A percentile compares a stretch with the other conserved stretches of the same genome.
These are phyloP conservation scores for Pangasius larnaudii DNA, from an alignment of 2,797 vertebrate genomes.

Conservation along the genomic window DNA sequence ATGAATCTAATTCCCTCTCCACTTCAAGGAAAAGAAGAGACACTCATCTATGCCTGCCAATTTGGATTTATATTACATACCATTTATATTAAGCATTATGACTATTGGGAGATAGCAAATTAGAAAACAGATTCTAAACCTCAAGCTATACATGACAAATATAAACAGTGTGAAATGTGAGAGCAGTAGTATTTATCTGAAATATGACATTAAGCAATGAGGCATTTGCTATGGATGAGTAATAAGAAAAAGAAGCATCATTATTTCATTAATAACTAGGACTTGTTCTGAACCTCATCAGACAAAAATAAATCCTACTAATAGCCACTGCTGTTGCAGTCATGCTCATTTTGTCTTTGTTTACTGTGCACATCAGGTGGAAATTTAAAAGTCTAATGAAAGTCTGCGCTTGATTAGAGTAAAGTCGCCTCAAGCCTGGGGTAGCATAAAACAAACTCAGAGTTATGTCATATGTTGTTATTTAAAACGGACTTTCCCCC, in stretches of 20 bases:
- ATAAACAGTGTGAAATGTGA: background rate
- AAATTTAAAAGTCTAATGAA: slow-evolving; percentile 37
- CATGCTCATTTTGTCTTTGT: slow-evolving; percentile 22
- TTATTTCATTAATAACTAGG: slow-evolving; percentile 33
- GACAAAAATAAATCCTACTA: slow-evolving; percentile 31
- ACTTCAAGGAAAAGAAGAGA: background rate
- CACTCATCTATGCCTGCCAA: background rate
- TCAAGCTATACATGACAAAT: background rate
- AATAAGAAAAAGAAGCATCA: slow-evolving; percentile 8
- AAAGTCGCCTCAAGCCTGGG: background rate
- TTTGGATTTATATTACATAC: slow-evolving; percentile 4
- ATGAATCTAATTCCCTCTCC: slow-evolving; percentile 50
- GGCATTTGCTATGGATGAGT: slow-evolving; percentile 2
- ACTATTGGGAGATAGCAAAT: background rate
- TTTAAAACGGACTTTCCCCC: too few relatives aligned
- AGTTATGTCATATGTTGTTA: background rate
- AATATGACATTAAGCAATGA: background rate
- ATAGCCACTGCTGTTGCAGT: slow-evolving; percentile 26
- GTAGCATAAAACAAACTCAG: background rate
- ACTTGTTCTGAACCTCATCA: slow-evolving; percentile 25
- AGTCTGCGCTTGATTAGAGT: slow-evolving; percentile 10
- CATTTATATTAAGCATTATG: background rate
- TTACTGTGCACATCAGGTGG: slow-evolving; percentile 29
- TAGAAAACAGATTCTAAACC: background rate
- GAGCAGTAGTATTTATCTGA: background rate